Evolutionary conservation across 2,888 invertebrate genomes (phyloP).

Genomic region (Pseudococcus longispinus): DNA sequence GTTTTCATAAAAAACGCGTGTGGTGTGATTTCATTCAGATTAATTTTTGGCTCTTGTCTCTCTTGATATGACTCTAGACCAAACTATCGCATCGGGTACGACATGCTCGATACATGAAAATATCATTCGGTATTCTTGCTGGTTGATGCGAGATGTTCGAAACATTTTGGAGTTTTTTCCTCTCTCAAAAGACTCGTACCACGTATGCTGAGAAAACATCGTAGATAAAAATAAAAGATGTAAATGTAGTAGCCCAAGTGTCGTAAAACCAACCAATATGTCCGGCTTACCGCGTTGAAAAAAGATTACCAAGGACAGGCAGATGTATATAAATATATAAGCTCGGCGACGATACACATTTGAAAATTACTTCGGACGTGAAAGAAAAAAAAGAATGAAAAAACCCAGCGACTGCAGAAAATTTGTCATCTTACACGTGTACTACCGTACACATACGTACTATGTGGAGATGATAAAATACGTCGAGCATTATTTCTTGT

Average conservation of each 20-base stretch:
- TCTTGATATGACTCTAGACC: neutral
- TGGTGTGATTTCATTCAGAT: too few relatives aligned
- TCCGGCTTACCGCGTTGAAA: neutral
- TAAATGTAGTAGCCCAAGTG: neutral
- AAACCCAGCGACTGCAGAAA: neutral
- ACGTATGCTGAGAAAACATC: too few relatives aligned
- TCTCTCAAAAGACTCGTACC: too few relatives aligned
- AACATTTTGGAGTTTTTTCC: neutral
- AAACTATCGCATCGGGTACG: neutral
- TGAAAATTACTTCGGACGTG: neutral
- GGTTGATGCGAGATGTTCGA: neutral
- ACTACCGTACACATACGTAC: neutral
- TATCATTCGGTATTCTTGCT: neutral
- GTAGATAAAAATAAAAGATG: neutral
- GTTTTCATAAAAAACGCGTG: too few relatives aligned
- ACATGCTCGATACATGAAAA: neutral
- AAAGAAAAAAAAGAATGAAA: neutral
- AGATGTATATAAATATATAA: neutral
- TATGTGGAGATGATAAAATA: neutral
- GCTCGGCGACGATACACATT: neutral
- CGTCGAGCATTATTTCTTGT: neutral
- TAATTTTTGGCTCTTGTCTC: too few relatives aligned
- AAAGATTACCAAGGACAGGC: neutral
- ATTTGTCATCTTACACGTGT: neutral
- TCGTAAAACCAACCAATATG: neutral